A percentile compares a stretch with the other conserved stretches of the same genome.
These are phyloP conservation scores for Thera britannica DNA, from an alignment of 2,888 invertebrate species.

Conservation along the genomic window DNA sequence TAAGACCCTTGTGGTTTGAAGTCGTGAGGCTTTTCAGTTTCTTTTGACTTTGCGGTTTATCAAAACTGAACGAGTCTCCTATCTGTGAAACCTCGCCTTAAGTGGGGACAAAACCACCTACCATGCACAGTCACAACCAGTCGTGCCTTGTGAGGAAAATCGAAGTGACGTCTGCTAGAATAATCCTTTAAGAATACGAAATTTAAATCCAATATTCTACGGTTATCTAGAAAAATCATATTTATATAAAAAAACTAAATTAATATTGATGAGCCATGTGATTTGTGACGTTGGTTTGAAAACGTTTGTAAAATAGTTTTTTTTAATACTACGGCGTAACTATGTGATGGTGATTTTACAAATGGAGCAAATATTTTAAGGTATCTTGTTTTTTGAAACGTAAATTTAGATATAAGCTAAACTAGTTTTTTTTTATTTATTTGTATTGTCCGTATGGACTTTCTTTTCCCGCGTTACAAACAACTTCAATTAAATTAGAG, in stretches of 20 bases:
- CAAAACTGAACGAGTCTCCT: not conserved
- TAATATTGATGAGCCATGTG: not conserved
- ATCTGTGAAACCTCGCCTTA: constrained; percentile 45
- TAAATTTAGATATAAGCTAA: no score
- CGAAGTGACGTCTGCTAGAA: constrained; percentile 49
- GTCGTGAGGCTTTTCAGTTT: no score
- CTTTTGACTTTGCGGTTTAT: no score
- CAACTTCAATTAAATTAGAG: no score
- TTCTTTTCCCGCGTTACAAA: no score
- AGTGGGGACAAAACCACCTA: constrained; percentile 65
- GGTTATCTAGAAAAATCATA: not conserved
- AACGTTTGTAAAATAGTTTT: not conserved
- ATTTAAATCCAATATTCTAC: constrained; percentile 3
- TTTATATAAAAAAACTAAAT: not conserved
- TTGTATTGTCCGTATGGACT: no score
- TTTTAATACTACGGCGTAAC: not conserved
- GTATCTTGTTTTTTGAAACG: no score
- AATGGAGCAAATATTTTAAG: not conserved
- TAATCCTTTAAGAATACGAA: constrained; percentile 2
- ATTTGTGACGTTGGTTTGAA: no score
- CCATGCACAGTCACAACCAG: constrained; percentile 58
- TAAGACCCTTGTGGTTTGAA: no score
- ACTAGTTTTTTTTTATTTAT: no score
- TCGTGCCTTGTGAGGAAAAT: constrained; percentile 56
- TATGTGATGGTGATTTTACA: not conserved